These are phyloP conservation scores for Calephelis perditalis DNA, from an alignment of 2,888 invertebrate genomes.

Conservation along the genomic window DNA sequence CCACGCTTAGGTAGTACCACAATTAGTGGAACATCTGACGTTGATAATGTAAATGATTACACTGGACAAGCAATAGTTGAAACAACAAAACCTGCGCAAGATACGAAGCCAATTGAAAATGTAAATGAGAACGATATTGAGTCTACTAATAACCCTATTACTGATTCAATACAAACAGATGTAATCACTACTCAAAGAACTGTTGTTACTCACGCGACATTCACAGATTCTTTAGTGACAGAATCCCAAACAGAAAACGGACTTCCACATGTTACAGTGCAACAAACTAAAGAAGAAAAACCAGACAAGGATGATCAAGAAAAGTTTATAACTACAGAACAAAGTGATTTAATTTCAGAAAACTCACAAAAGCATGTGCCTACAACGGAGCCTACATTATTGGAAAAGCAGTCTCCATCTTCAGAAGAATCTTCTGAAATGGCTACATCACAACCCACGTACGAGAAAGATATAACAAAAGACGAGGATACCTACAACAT, in stretches of 20 bases:
- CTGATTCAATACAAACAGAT: neutral
- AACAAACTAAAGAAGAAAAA: conserved; percentile 1
- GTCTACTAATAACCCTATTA: neutral
- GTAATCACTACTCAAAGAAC: neutral
- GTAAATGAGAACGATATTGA: neutral
- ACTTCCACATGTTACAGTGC: conserved; percentile 3
- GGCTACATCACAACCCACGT: neutral
- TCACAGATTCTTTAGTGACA: neutral
- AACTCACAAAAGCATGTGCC: neutral
- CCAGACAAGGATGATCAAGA: neutral
- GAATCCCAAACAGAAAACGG: conserved; percentile 8
- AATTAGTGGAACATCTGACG: neutral
- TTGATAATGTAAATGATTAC: neutral
- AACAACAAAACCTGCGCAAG: neutral
- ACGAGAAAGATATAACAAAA: neutral
- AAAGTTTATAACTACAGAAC: neutral
- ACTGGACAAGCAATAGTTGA: neutral
- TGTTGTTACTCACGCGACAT: conserved; percentile 12
- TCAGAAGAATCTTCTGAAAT: neutral
- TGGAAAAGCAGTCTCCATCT: neutral
- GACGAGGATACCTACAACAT: neutral
- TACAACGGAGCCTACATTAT: neutral
- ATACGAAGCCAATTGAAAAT: neutral
- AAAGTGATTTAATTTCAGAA: neutral
- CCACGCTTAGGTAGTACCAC: neutral